Evolutionary conservation across 2,888 invertebrate genomes (phyloP).

Genomic region (Lithosia quadra): DNA sequence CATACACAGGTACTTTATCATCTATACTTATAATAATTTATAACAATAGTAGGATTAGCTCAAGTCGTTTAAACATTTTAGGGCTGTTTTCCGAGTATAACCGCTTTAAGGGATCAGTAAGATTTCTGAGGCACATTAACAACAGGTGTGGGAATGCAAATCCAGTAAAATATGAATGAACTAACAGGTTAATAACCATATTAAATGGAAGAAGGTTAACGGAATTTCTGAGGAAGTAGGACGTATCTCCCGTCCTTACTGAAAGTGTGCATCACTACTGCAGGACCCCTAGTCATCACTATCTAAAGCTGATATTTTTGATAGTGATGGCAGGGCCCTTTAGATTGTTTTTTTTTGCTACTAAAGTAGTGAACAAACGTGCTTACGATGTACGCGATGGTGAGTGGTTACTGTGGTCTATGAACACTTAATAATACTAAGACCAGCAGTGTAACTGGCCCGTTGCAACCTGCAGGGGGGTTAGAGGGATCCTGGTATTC

Average conservation of each 20-base stretch:
- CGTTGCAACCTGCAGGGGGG: background rate
- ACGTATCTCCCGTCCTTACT: too few relatives aligned
- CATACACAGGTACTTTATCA: too few relatives aligned
- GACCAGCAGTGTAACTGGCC: background rate
- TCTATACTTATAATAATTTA: too few relatives aligned
- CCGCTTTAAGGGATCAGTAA: background rate
- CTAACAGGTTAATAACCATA: background rate
- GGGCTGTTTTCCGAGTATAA: too few relatives aligned
- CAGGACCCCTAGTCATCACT: too few relatives aligned
- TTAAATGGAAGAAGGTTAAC: background rate
- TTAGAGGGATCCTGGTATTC: background rate
- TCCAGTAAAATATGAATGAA: background rate
- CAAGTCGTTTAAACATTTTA: too few relatives aligned
- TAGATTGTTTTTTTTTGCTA: background rate
- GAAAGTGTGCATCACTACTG: too few relatives aligned
- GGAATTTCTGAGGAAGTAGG: background rate
- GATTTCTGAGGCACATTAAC: background rate
- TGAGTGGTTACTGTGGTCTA: background rate
- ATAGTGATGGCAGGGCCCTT: background rate
- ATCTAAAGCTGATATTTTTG: too few relatives aligned
- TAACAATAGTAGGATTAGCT: too few relatives aligned
- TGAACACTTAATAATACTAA: background rate
- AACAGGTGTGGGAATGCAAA: background rate
- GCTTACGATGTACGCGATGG: background rate
- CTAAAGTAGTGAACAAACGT: background rate